Evolutionary conservation across 1,140 invertebrate genomes (phyloP).

Genomic region (Gryllus bimaculatus): DNA sequence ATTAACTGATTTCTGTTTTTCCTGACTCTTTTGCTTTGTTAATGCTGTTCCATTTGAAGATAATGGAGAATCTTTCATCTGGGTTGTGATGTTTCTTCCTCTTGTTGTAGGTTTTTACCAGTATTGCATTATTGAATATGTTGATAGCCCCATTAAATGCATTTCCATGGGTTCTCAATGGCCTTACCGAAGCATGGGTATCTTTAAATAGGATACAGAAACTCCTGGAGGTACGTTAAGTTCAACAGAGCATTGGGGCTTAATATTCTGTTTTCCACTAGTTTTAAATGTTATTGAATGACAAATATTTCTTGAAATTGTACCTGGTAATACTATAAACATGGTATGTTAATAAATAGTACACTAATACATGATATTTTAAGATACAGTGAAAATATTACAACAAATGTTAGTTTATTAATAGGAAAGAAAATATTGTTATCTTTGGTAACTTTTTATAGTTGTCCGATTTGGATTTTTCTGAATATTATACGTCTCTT

Average conservation of each 20-base stretch:
- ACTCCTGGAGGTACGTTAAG: slow-evolving; percentile 52
- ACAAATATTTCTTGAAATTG: too few relatives aligned
- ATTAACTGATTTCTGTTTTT: too few relatives aligned
- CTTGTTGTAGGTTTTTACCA: slow-evolving; percentile 69
- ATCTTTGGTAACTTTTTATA: slow-evolving; percentile 30
- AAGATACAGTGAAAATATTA: too few relatives aligned
- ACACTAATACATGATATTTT: not conserved
- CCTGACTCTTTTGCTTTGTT: too few relatives aligned
- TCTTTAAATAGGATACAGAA: slow-evolving; percentile 74
- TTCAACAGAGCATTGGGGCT: not conserved
- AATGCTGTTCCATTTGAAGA: too few relatives aligned
- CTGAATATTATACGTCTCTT: slow-evolving; percentile 35
- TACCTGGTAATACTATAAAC: not conserved
- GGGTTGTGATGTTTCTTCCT: not conserved
- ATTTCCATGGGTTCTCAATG: slow-evolving; percentile 97
- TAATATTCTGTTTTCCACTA: not conserved
- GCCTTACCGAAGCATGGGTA: slow-evolving; percentile 87
- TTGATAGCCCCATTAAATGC: slow-evolving; percentile 91
- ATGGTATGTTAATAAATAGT: not conserved
- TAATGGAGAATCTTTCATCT: too few relatives aligned
- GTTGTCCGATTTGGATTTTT: slow-evolving; percentile 52
- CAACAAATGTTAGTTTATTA: too few relatives aligned
- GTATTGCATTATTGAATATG: slow-evolving; percentile 91
- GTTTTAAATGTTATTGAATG: not conserved
- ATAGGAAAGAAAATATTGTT: not conserved